These are phyloP conservation scores for Calidris pygmaea DNA, from an alignment of 2,113 vertebrate genomes.

Conservation along the genomic window DNA sequence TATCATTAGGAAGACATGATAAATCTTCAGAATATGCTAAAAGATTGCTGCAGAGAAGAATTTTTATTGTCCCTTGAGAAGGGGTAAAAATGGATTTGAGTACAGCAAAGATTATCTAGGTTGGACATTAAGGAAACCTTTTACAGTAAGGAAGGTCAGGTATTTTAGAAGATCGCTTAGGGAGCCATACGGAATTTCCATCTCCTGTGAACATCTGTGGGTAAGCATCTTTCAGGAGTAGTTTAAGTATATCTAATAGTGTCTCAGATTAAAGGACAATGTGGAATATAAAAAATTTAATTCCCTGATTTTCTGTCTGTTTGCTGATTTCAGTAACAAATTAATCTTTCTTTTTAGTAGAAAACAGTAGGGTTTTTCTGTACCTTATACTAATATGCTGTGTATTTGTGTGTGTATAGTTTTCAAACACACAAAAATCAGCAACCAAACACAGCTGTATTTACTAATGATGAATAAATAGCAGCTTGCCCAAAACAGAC, in stretches of 20 bases:
- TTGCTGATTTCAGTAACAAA: not conserved
- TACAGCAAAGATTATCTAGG: not conserved
- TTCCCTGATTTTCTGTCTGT: not conserved
- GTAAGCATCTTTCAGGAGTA: not conserved
- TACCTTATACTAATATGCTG: not conserved
- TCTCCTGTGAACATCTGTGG: not conserved
- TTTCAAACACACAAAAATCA: not conserved
- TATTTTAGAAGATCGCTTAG: not conserved
- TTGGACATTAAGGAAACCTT: not conserved
- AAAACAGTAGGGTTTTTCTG: not conserved
- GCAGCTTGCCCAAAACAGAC: not conserved
- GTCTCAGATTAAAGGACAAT: not conserved
- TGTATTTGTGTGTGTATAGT: not conserved
- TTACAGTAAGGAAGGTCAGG: not conserved
- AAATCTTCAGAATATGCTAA: not conserved
- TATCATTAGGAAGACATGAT: not conserved
- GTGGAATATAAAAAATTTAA: not conserved
- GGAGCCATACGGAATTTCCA: not conserved
- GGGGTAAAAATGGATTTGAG: not conserved
- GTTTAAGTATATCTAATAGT: not conserved
- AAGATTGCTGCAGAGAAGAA: not conserved
- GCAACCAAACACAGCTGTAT: conserved; percentile 24
- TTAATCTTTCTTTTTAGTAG: not conserved
- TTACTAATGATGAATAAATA: conserved; percentile 10
- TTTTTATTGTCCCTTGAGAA: not conserved